phyloP scores from a whole-genome alignment of 1,140 invertebrate genomes.

The Cepaea nemoralis region DNA sequence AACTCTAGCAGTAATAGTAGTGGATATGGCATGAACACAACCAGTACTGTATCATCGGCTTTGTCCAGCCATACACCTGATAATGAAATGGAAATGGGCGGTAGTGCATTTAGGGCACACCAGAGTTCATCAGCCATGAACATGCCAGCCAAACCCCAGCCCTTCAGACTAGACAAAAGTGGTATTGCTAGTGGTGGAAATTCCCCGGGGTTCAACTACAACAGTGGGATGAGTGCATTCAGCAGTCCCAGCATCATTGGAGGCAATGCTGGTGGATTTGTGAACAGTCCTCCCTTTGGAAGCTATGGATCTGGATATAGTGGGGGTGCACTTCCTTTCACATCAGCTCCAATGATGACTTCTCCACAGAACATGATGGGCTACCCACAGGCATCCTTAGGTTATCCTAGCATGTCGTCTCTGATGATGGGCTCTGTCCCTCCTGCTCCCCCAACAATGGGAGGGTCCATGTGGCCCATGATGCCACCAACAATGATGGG shows the following conservation, averaged over 20 bases:
- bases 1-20: background rate
- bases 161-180: conserved; percentile 17
- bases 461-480: conserved; percentile 37
- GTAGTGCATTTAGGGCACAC: conserved; percentile 38
- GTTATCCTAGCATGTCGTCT: conserved; percentile 37
- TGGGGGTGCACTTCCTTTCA: conserved; percentile 18
- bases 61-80: conserved; percentile 1
- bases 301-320: conserved; percentile 18
- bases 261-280: conserved; percentile 1
- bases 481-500: conserved; percentile 41
- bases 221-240: conserved; percentile 38
- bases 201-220: conserved; percentile 23
- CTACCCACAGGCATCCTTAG: conserved; percentile 28
- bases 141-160: conserved; percentile 31
- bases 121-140: background rate
- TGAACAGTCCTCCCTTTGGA: conserved; percentile 25
- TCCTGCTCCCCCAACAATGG: conserved; percentile 8
- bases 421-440: conserved; percentile 22
- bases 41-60: background rate
- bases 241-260: background rate
- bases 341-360: conserved; percentile 26
- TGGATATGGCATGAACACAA: background rate
- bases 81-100: conserved; percentile 21
- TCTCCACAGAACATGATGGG: conserved; percentile 39
- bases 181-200: conserved; percentile 8